Evolutionary conservation across 2,113 vertebrate genomes (phyloP).

Genomic region (Lasiurus cinereus): DNA sequence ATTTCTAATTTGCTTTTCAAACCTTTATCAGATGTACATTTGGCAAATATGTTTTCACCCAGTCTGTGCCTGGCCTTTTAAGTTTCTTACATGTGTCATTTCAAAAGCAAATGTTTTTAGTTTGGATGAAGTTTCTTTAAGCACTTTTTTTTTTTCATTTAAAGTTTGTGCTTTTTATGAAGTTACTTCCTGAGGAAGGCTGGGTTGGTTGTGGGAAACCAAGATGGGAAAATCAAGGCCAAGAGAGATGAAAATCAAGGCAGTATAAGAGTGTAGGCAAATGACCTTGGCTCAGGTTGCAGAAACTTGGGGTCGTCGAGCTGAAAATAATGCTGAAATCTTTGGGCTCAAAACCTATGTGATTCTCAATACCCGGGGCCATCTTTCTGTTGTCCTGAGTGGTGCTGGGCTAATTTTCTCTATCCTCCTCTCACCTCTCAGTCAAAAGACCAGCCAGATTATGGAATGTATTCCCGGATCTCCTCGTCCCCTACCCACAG

Average conservation of each 20-base stretch:
- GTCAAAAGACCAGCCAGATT: constrained; percentile 94
- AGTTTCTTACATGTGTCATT: neutral
- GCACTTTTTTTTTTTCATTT: neutral
- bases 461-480: constrained; percentile 92
- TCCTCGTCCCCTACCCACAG: constrained; percentile 97
- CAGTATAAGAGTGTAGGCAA: too few species aligned
- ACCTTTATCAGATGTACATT: neutral
- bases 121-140: neutral
- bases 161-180: constrained; percentile 15
- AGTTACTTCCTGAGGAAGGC: neutral
- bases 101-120: neutral
- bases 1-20: neutral
- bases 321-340: neutral
- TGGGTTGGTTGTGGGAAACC: neutral
- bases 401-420: neutral
- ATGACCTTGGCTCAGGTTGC: neutral
- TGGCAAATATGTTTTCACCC: neutral
- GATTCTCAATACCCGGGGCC: neutral
- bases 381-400: neutral
- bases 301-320: neutral
- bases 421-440: constrained; percentile 74
- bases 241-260: neutral
- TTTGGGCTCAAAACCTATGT: neutral
- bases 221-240: neutral
- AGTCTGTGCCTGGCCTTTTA: neutral